These are phyloP conservation scores for Oppia nitens DNA, from an alignment of 1,140 invertebrate species.

Conservation along the genomic window DNA sequence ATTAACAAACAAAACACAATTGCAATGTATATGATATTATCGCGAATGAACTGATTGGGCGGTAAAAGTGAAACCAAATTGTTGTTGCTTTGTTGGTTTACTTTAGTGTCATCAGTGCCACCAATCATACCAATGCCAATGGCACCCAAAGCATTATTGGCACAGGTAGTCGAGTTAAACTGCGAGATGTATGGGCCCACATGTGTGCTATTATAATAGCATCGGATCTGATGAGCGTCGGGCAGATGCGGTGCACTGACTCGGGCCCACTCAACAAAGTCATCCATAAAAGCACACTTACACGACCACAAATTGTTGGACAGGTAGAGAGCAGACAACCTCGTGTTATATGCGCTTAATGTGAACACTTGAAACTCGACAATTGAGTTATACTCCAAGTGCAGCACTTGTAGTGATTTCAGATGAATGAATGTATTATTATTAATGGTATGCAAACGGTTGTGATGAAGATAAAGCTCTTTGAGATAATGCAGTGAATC, in stretches of 20 bases:
- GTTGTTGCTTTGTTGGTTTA: no score
- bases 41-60: conserved; percentile 7
- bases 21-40: conserved; percentile 1
- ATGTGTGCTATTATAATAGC: conserved; percentile 19
- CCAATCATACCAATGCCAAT: background rate
- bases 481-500: conserved; percentile 40
- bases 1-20: conserved; percentile 5
- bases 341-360: conserved; percentile 26
- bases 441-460: conserved; percentile 53
- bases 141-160: background rate
- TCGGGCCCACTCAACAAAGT: conserved; percentile 27
- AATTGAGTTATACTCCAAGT: conserved; percentile 53
- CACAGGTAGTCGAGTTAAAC: conserved; percentile 13
- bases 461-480: conserved; percentile 68
- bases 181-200: conserved; percentile 6
- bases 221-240: conserved; percentile 20
- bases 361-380: conserved; percentile 42
- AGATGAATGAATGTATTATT: conserved; percentile 61
- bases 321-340: conserved; percentile 27
- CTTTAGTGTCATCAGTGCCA: no score
- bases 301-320: conserved; percentile 33
- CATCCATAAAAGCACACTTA: conserved; percentile 29
- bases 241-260: conserved; percentile 24
- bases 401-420: conserved; percentile 57
- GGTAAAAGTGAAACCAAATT: conserved; percentile 11